Percentiles rank a stretch among this genome's conserved stretches.
Evolutionary conservation across 1,140 invertebrate species (phyloP).

Genomic region (Micrasema longulum): DNA sequence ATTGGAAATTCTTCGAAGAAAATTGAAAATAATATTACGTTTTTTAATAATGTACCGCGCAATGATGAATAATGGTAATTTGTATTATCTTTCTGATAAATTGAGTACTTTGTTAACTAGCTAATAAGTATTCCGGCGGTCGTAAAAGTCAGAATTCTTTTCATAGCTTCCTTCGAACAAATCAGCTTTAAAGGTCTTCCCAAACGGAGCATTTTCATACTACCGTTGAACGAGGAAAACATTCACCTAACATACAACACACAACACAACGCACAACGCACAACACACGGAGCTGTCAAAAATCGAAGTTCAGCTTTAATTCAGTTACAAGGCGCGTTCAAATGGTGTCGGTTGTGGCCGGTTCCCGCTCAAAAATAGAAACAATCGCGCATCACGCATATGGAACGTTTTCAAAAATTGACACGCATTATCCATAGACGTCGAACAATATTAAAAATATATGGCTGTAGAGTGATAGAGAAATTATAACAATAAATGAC

Average conservation of each 20-base stretch:
- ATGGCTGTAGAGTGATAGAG: background rate
- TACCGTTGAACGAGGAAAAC: too few species aligned
- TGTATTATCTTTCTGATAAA: constrained; percentile 28
- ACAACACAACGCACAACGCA: too few species aligned
- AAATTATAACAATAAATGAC: background rate
- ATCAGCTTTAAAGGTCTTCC: background rate
- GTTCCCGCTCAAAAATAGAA: background rate
- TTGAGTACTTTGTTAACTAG: constrained; percentile 31
- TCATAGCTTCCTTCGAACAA: constrained; percentile 16
- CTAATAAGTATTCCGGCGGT: constrained; percentile 15
- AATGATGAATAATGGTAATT: constrained; percentile 16
- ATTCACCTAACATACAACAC: too few species aligned
- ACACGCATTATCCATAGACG: background rate
- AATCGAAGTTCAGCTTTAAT: background rate
- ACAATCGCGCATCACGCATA: background rate
- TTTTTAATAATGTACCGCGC: too few species aligned
- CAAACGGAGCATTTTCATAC: constrained; percentile 4
- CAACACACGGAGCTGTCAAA: constrained; percentile 16
- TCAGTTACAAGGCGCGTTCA: constrained; percentile 20
- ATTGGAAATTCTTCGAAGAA: constrained; percentile 10
- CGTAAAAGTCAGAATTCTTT: constrained; percentile 18
- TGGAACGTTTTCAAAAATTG: constrained; percentile 1
- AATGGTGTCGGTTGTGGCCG: background rate
- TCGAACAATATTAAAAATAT: background rate
- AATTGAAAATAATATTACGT: background rate